Base-by-base conservation (phyloP, 2,888 invertebrate genomes). In the Ormyrus labotus region DNA sequence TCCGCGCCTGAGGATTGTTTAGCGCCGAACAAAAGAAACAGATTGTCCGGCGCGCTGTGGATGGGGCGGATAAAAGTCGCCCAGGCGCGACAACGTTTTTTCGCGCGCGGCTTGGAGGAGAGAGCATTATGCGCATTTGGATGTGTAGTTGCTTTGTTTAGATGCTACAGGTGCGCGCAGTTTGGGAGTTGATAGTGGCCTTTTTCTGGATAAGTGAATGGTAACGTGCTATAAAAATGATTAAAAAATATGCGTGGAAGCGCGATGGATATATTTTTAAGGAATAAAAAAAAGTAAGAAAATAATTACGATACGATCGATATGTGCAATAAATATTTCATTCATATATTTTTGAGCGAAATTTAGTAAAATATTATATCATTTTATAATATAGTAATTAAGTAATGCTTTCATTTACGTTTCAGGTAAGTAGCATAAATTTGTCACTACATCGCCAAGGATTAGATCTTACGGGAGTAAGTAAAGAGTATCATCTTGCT, bases 381-480 rank as follows among this genome's bases (percentile, higher is more conserved):
- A 19, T 19, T 19, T 19, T 19, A 19, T 1, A 53, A 55, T 57
- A n/a, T 55, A 68, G 55, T 55, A 57, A 68, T 45, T 53, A 55
- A 78, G 13, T n/a, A 19, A 63, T n/a, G 34, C 55, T 67, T 71
- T 72, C 60, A 65, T 68, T 79, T 68, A 48, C 63, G 68, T 73
- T 73, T 63, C 57, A 73, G 68, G 73, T 74, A 69, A 79, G 79
- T 69, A 13, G 63, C 47, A 64, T 71, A 50, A 78, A 69, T 63
- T 8, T 34, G 48, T 60, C 68, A 34, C 57, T 63, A 34, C 72
- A 65, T 60, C 55, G 73, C 60, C 55, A 45, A 69, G 72, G 69
- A 79, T 79, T 69, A 74, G 63, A 68, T 73, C 64, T 11, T 34
- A n/a, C 51, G 45, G 6, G 64, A 63, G 64, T 64, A 74, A 69